Percentiles rank a stretch among this genome's conserved stretches.
These are phyloP conservation scores for Phyllostomus discolor DNA, from an alignment of 2,113 vertebrate species.

Conservation along the genomic window DNA sequence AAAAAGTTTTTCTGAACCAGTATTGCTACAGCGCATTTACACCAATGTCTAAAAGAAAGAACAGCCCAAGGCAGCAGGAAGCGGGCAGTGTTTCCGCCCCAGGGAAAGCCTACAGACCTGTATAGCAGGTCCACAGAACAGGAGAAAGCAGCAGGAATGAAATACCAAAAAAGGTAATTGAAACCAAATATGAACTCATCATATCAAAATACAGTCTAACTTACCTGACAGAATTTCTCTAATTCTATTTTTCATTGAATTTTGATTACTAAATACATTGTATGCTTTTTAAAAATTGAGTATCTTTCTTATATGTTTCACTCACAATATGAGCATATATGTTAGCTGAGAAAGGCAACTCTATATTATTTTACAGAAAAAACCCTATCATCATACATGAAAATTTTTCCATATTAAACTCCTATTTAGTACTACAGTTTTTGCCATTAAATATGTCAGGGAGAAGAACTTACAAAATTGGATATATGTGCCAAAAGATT, in stretches of 20 bases:
- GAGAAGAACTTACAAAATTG: background rate
- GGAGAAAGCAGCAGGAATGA: background rate
- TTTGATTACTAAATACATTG: conserved; percentile 10
- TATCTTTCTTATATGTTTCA: background rate
- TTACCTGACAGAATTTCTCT: background rate
- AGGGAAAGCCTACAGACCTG: background rate
- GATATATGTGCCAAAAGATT: background rate
- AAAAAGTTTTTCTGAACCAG: background rate
- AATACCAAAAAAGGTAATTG: background rate
- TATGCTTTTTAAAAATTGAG: background rate
- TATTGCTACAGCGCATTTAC: background rate
- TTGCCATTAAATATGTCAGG: background rate
- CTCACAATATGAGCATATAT: background rate
- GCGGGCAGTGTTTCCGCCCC: background rate
- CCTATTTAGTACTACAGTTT: background rate
- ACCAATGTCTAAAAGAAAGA: background rate
- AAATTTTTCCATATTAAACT: background rate
- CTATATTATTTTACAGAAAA: background rate
- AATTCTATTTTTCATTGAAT: background rate
- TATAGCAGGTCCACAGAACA: background rate
- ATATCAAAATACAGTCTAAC: background rate
- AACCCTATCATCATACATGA: background rate
- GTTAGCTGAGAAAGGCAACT: background rate
- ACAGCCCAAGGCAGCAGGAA: background rate
- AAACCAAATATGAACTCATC: background rate